phyloP scores from a whole-genome alignment of 2,113 vertebrate genomes.

The Urocitellus parryii region DNA sequence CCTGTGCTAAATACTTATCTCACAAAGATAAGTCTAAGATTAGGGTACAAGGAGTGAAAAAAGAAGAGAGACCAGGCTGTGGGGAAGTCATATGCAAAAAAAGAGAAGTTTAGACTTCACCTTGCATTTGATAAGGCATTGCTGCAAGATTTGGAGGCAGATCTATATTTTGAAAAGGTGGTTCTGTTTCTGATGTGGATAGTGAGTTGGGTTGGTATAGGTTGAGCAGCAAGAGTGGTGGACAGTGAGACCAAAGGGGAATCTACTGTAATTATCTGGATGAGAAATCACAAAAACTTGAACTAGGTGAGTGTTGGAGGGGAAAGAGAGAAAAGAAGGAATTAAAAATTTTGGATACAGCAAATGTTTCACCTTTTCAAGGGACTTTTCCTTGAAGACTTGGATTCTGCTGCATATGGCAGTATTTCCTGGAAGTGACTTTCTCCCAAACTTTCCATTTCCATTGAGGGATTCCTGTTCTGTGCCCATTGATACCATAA shows the following conservation, averaged over 20 bases:
- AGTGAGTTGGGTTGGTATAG: not conserved
- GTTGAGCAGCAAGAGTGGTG: not conserved
- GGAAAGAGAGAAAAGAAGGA: not conserved
- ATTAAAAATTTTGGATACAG: not conserved
- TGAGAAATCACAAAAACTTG: not conserved
- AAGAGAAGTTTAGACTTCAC: not conserved
- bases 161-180: not conserved
- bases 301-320: not conserved
- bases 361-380: not conserved
- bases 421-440: not conserved
- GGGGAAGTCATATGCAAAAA: accelerated
- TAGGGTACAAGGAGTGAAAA: not conserved
- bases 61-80: not conserved
- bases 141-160: not conserved
- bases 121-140: not conserved
- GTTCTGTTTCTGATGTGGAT: not conserved
- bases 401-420: too few species aligned
- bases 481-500: not conserved
- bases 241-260: not conserved
- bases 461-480: not conserved
- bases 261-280: not conserved
- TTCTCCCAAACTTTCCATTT: not conserved
- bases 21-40: not conserved
- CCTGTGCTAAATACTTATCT: not conserved
- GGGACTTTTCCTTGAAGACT: not conserved